These are phyloP conservation scores for Cyclophora punctaria DNA, from an alignment of 2,888 invertebrate genomes.

Conservation along the genomic window DNA sequence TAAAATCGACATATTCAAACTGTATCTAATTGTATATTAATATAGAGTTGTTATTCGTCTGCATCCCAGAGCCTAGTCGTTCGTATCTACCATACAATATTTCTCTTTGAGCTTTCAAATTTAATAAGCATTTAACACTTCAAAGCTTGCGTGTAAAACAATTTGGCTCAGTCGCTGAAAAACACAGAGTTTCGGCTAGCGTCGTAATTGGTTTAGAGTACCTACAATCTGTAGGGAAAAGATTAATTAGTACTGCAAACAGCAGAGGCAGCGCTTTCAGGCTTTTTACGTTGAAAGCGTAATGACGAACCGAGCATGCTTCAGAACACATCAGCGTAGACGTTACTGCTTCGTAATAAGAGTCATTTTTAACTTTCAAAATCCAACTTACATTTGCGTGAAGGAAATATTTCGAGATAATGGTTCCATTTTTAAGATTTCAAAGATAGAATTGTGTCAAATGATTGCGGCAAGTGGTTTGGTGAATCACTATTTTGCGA, in stretches of 20 bases:
- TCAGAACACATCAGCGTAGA: constrained; percentile 8
- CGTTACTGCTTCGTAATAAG: constrained; percentile 16
- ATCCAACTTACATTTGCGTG: constrained; percentile 3
- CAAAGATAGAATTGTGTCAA: constrained; percentile 27
- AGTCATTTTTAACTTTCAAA: constrained; percentile 4
- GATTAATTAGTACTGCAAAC: constrained; percentile 69
- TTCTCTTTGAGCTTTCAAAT: constrained; percentile 62
- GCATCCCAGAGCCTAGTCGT: constrained; percentile 11
- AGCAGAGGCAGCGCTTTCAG: constrained; percentile 51
- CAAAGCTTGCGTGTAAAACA: constrained; percentile 66
- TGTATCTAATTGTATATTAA: constrained; percentile 3
- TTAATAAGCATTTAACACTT: constrained; percentile 72
- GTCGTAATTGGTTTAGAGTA: constrained; percentile 65
- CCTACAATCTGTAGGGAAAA: constrained; percentile 51
- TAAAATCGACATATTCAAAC: too few species aligned
- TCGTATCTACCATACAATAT: constrained; percentile 42
- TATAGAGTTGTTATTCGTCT: constrained; percentile 13
- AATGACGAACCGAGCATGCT: constrained; percentile 24
- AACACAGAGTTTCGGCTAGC: constrained; percentile 64
- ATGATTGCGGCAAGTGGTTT: constrained; percentile 19
- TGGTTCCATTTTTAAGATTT: constrained; percentile 30
- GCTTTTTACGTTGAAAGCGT: constrained; percentile 35
- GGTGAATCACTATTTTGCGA: not conserved
- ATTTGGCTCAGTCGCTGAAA: constrained; percentile 65
- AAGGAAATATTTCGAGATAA: constrained; percentile 23